phyloP scores from a whole-genome alignment of 1,140 invertebrate species.

The Matsumurasca onukii region DNA sequence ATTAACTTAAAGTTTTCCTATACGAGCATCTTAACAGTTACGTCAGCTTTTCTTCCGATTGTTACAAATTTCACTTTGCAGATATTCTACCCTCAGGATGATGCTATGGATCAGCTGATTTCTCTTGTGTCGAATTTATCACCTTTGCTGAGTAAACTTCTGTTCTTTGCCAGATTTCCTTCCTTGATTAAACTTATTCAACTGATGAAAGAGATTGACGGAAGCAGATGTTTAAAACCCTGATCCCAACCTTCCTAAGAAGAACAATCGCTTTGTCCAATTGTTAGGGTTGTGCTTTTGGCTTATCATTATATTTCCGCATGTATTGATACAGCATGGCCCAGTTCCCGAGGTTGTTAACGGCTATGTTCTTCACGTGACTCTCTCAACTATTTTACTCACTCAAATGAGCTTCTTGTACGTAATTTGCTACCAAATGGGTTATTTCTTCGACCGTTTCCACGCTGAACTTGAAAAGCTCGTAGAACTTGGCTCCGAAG shows the following conservation, averaged over 20 bases:
- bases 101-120: neutral
- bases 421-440: constrained; percentile 8
- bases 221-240: neutral
- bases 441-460: constrained; percentile 4
- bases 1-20: neutral
- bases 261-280: neutral
- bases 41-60: neutral
- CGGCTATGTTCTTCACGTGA: neutral
- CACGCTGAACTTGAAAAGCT: neutral
- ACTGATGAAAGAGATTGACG: neutral
- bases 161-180: neutral
- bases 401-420: neutral
- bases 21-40: neutral
- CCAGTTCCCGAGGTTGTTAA: neutral
- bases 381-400: neutral
- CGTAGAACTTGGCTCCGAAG: no score
- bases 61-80: neutral
- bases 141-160: neutral
- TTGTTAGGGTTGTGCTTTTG: neutral
- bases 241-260: neutral
- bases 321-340: neutral
- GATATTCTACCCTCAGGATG: neutral
- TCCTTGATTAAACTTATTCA: constrained; percentile 13
- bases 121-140: neutral
- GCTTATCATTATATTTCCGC: neutral